Evolutionary conservation across 1,140 invertebrate genomes (phyloP), one percentile per base, ranked within the genome.

Genomic region (Eufriesea mexicana): DNA sequence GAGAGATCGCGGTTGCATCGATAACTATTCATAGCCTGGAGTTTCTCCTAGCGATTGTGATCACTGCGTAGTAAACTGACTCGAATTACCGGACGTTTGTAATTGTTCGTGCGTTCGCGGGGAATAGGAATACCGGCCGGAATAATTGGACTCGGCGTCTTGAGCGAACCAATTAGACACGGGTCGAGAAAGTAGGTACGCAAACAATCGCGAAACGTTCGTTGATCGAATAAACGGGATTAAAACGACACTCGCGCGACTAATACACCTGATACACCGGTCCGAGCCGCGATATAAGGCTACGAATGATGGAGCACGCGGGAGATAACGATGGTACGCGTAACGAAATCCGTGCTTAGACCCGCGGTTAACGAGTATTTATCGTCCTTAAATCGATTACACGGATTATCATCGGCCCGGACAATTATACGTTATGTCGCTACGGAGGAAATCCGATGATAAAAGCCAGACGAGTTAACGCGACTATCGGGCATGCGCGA

Each of bases 11-110:
- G 79, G 45, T 72, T 62, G 18, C 64, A 79, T 79, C 85, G 76
- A 86, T 90, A 88, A 89, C 87, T 89, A 91, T 91, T 91, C 64
- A 90, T 91, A 85, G 82, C 73, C 42, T 45, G 47, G 49, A 83
- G 81, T 86, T 88, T 86, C 83, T 73, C 71, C 86, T 47, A 72
- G 72, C 80, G 86, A 90, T 89, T 72, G 82, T 76, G 84, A 91
- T 90, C 89, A 85, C 89, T 85, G 68, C 85, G 83, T 75, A 83
- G 88, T 87, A 81, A 87, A 74, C 20, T 54, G 70, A 55, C 51
- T 72, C 28, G 70, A 0, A 72, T 72, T 72, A 51, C 23, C 10
- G 25, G 28, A 5, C 51, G 51, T 55, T 55, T n/a, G 25, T 51
- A 28, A 72, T 72, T 72, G 70, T 72, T 55, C 70, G 49, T 35